phyloP scores from a whole-genome alignment of 2,113 vertebrate species.

The Spermophilus dauricus region DNA sequence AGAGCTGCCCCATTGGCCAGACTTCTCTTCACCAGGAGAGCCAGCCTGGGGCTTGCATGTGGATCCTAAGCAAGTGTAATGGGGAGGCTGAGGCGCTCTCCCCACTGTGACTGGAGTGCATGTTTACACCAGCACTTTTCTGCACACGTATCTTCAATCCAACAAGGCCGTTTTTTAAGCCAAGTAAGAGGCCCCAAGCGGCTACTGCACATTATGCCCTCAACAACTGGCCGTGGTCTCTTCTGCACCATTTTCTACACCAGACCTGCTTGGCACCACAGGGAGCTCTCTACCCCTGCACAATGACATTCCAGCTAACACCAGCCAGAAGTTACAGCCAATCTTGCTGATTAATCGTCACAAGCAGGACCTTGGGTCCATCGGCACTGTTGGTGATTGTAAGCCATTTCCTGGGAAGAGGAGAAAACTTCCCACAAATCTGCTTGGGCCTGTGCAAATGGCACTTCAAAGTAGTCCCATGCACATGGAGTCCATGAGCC shows the following conservation, averaged over 20 bases:
- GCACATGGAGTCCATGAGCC: slow-evolving; percentile 84
- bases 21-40: slow-evolving; percentile 50
- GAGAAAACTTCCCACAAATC: not conserved
- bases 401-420: slow-evolving; percentile 86
- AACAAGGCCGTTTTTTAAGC: slow-evolving; percentile 75
- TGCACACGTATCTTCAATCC: slow-evolving; percentile 79
- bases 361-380: slow-evolving; percentile 82
- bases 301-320: slow-evolving; percentile 89
- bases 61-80: slow-evolving; percentile 30
- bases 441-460: slow-evolving; percentile 76
- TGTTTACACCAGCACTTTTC: slow-evolving; percentile 86
- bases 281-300: slow-evolving; percentile 74
- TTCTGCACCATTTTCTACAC: slow-evolving; percentile 70
- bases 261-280: slow-evolving; percentile 80
- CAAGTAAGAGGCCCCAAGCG: slow-evolving; percentile 49
- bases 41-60: slow-evolving; percentile 56
- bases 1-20: slow-evolving; percentile 50
- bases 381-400: slow-evolving; percentile 83
- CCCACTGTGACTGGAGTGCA: slow-evolving; percentile 82
- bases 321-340: slow-evolving; percentile 86
- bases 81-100: slow-evolving; percentile 53
- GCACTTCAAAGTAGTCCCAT: slow-evolving; percentile 79
- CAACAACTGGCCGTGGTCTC: slow-evolving; percentile 53
- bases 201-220: not conserved
- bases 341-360: slow-evolving; percentile 43